Evolutionary conservation across 2,888 invertebrate genomes (phyloP).

Genomic region (Dryococelus australis): DNA sequence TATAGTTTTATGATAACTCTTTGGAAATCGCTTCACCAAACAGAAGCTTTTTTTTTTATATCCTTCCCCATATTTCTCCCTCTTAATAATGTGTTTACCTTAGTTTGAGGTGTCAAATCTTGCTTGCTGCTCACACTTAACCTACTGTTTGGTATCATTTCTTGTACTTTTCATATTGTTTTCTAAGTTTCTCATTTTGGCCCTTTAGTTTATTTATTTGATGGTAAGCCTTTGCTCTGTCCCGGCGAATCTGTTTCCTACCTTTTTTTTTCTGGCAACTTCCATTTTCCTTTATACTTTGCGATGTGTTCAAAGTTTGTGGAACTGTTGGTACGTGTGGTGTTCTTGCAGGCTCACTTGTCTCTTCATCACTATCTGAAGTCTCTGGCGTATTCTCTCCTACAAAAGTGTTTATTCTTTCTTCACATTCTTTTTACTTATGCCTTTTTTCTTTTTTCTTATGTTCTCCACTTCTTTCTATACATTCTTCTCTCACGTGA

Average conservation of each 20-base stretch:
- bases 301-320: no score
- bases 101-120: not conserved
- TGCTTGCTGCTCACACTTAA: not conserved
- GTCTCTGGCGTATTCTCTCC: not conserved
- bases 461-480: not conserved
- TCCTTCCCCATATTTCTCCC: not conserved
- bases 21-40: not conserved
- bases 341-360: not conserved
- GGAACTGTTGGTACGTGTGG: not conserved
- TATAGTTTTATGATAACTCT: not conserved
- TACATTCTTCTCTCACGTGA: not conserved
- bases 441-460: not conserved
- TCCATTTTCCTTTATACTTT: no score
- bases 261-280: no score
- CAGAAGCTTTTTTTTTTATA: not conserved
- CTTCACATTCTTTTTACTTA: not conserved
- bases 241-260: not conserved
- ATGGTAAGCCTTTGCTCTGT: not conserved
- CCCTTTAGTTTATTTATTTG: not conserved
- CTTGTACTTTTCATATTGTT: not conserved
- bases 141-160: not conserved
- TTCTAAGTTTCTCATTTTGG: conserved; percentile 1
- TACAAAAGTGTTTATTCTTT: not conserved
- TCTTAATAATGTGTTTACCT: not conserved
- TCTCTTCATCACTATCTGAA: not conserved